These are phyloP conservation scores for Lithophane semibrunnea DNA, from an alignment of 2,888 invertebrate species.

Conservation along the genomic window DNA sequence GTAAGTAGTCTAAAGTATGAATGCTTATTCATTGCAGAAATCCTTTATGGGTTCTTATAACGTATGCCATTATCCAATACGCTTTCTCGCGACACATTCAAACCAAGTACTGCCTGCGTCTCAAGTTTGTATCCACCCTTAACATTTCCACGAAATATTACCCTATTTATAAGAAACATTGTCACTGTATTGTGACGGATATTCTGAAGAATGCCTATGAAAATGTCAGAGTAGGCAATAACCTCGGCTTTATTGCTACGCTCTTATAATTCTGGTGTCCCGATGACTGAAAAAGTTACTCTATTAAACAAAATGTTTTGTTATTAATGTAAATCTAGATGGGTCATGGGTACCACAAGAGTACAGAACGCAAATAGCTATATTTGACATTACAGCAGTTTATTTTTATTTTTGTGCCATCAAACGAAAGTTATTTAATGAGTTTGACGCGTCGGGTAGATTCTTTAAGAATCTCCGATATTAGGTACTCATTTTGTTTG, in stretches of 20 bases:
- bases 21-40: constrained; percentile 48
- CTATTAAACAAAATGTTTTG: constrained; percentile 29
- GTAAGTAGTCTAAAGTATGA: constrained; percentile 28
- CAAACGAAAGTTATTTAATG: not conserved
- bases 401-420: not conserved
- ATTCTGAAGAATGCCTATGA: constrained; percentile 66
- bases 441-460: not conserved
- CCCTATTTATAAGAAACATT: constrained; percentile 69
- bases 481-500: not conserved
- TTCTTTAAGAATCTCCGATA: not conserved
- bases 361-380: not conserved
- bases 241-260: constrained; percentile 58
- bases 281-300: constrained; percentile 34
- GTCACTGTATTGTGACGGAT: constrained; percentile 62
- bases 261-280: constrained; percentile 39
- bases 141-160: constrained; percentile 61
- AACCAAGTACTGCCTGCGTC: constrained; percentile 35
- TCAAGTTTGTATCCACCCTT: constrained; percentile 57
- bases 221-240: constrained; percentile 64
- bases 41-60: constrained; percentile 44
- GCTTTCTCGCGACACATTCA: constrained; percentile 36
- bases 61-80: constrained; percentile 54
- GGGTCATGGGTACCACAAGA: not conserved
- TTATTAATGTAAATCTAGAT: constrained; percentile 2
- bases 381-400: not conserved